These are phyloP conservation scores for Eumerus sabulonum DNA, from an alignment of 2,888 invertebrate species.

Conservation along the genomic window DNA sequence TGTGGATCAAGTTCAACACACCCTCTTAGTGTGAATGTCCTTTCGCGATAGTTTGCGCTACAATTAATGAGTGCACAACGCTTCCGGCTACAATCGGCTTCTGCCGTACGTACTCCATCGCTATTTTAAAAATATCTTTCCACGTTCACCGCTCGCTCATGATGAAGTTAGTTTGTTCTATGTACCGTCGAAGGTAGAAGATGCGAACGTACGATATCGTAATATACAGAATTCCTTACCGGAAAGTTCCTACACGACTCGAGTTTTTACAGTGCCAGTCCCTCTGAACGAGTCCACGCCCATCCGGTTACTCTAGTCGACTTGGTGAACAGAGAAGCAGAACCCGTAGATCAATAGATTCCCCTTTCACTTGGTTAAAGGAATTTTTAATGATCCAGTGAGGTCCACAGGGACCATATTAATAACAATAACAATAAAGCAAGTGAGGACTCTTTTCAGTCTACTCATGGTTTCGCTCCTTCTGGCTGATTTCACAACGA, in stretches of 20 bases:
- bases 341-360: too few relatives aligned
- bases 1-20: slow-evolving; percentile 65
- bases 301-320: too few relatives aligned
- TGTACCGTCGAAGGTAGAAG: slow-evolving; percentile 47
- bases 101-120: neutral
- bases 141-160: slow-evolving; percentile 1
- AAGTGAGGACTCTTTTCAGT: slow-evolving; percentile 19
- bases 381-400: slow-evolving; percentile 54
- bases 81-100: slow-evolving; percentile 64
- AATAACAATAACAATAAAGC: slow-evolving; percentile 45
- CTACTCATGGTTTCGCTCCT: slow-evolving; percentile 12
- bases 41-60: slow-evolving; percentile 61
- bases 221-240: slow-evolving; percentile 40
- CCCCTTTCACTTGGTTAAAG: slow-evolving; percentile 42
- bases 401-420: slow-evolving; percentile 5
- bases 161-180: slow-evolving; percentile 57
- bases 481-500: slow-evolving; percentile 40
- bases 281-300: too few relatives aligned
- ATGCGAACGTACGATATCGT: slow-evolving; percentile 22
- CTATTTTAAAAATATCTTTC: too few relatives aligned
- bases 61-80: slow-evolving; percentile 61
- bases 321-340: too few relatives aligned
- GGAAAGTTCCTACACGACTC: slow-evolving; percentile 24
- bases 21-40: slow-evolving; percentile 66
- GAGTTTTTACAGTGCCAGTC: slow-evolving; percentile 54